Base-by-base conservation (phyloP, 2,797 vertebrate genomes). In the Tachyglossus aculeatus region DNA sequence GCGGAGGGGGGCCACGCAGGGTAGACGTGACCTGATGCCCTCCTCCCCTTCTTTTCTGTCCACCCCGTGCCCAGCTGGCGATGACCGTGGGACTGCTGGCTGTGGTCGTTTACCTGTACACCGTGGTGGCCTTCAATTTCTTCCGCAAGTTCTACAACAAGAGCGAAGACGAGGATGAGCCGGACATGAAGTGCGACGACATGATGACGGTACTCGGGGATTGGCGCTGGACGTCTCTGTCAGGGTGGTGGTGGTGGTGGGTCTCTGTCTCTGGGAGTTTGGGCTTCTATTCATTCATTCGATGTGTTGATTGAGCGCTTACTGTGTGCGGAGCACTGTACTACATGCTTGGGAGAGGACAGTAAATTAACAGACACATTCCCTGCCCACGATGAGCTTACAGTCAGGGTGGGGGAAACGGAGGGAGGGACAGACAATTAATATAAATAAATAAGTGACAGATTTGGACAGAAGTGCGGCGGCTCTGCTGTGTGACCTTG, bases 111-210 rank as follows among this genome's bases (percentile, higher is more conserved):
- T 97, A 98, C 75, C 94, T 98, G 10, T 98, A 97, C 87, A 98
- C 96, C 0, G 96, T 98, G n/a, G 95, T 98, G 56, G 96, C 96
- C 84, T 98, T 98, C 86, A 98, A 97, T 91, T 98, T 98, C 91
- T 98, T 98, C 94, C 93, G 96, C 55, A 98, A 98, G 88, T 98
- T 98, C 91, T 98, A 98, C 92, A 98, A 98, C 90, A 98, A 88
- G 94, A 98, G 96, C 0, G 96, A 98, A 77, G 96, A 98, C 1
- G 96, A 98, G 83, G 96, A 98, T 2, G 96, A 98, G 41, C 96
- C 96, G 0, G 96, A 98, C 83, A 98, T 98, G 96, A 98, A 98
- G 88, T 98, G 96, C 15, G 95, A 98, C 0, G 96, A 98, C 92
- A 98, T 98, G 96, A 97, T 98, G 96, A 98, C 96, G 21, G 96